A percentile compares a stretch with the other conserved stretches of the same genome.
These are phyloP conservation scores for Odontamblyopus lacepedii DNA, from an alignment of 2,797 vertebrate species.

Conservation along the genomic window DNA sequence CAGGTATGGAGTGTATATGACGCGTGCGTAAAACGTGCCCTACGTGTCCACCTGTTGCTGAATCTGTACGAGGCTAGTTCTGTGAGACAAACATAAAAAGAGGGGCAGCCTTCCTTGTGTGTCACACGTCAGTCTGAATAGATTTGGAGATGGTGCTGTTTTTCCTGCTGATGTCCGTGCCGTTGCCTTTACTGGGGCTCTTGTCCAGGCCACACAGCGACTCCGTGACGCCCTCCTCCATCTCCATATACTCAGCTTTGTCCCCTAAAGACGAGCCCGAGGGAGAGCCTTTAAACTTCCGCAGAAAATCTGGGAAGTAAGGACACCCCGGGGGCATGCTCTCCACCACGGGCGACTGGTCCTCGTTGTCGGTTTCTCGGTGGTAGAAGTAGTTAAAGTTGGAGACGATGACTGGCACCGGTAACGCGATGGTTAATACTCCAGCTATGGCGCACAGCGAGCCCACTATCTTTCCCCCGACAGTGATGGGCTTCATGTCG, in stretches of 20 bases:
- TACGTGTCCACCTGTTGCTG: conserved; percentile 62
- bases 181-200: conserved; percentile 90
- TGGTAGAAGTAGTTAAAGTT: conserved; percentile 99
- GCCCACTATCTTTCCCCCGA: conserved; percentile 97
- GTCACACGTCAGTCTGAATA: conserved; percentile 98
- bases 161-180: conserved; percentile 92
- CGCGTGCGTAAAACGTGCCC: conserved; percentile 54
- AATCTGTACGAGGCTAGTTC: conserved; percentile 48
- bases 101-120: conserved; percentile 26
- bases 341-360: conserved; percentile 87
- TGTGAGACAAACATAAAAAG: conserved; percentile 30
- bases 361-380: conserved; percentile 96
- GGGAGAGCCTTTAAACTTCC: conserved; percentile 90
- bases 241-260: conserved; percentile 98
- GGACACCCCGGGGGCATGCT: conserved; percentile 82
- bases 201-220: conserved; percentile 93
- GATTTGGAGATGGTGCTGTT: conserved; percentile 92
- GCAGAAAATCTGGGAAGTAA: conserved; percentile 91
- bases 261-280: conserved; percentile 91
- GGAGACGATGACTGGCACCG: conserved; percentile 98
- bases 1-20: conserved; percentile 4
- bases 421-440: conserved; percentile 97
- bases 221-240: conserved; percentile 98
- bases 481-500: conserved; percentile 99
- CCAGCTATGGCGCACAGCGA: conserved; percentile 98